Percentiles rank a stretch among this genome's conserved stretches.
phyloP scores from a whole-genome alignment of 1,140 invertebrate genomes.

The Acyrthosiphon pisum region DNA sequence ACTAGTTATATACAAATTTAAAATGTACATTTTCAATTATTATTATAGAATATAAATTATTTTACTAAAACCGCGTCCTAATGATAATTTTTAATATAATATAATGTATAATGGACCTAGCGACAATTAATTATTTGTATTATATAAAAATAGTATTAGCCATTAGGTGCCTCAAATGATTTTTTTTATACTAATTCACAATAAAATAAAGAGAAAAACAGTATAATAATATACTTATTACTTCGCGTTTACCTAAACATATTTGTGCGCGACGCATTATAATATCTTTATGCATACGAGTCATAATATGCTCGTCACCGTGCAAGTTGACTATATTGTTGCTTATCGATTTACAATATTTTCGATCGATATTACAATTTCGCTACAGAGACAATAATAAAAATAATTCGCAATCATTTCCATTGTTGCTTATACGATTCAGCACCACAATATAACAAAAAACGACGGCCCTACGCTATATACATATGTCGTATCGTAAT shows the following conservation, averaged over 20 bases:
- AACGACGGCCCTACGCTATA: background rate
- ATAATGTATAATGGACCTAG: background rate
- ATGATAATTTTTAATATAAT: background rate
- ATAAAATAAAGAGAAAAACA: background rate
- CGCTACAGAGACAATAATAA: background rate
- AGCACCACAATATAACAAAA: background rate
- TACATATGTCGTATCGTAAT: background rate
- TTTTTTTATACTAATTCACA: background rate
- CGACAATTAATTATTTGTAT: background rate
- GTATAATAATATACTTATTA: background rate
- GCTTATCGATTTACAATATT: background rate
- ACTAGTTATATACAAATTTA: background rate
- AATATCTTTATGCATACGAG: background rate
- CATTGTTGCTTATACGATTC: background rate
- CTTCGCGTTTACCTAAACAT: background rate
- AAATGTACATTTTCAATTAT: background rate
- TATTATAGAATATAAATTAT: background rate
- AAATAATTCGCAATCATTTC: background rate
- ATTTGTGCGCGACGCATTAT: background rate
- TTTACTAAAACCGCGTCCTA: background rate
- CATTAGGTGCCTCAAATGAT: background rate
- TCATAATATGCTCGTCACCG: background rate
- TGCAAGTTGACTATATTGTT: background rate
- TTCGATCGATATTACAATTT: background rate
- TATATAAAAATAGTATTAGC: background rate